Evolutionary conservation across 2,888 invertebrate genomes (phyloP), one percentile per base, ranked within the genome.

Genomic region (Leucania comma): DNA sequence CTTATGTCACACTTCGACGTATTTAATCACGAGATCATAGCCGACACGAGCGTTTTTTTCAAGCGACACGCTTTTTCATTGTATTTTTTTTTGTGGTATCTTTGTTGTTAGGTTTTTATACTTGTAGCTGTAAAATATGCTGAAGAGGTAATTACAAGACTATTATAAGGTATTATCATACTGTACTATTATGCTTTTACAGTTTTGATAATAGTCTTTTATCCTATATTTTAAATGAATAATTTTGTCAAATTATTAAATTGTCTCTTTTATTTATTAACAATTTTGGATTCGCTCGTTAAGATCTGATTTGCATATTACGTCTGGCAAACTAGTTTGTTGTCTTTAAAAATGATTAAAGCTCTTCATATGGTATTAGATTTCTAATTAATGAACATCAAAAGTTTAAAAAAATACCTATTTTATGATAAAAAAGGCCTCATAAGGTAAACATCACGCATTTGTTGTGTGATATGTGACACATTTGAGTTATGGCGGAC

Each of bases 1-100:
- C 48, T 64, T 78, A 80, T 83, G 87, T 85, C 87, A 87, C 77
- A 85, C 75, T 83, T 85, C 68, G 51, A 38, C 20, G 75, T 72
- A 61, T 78, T 61, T 67, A 74, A 79, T 81, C 80, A 80, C 81
- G 77, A 80, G 80, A 80, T 72, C 60, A 53, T 73, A 70, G 56
- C 46, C 38, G 29, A 69, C 69, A 64, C 51, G 56, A 61, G 64
- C 53, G 61, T 63, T 84, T 80, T 63, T 59, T 79, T 32, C 42
- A 66, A 66, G n/a, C 73, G 74, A 71, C 77, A 66, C 64, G 63
- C 57, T 65, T 65, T 54, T 78, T 78, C 42, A 68, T 46, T 79
- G 22, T 56, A 3, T 29, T 35, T 0, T 70, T 46, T 38, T 60
- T 54, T 54, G 42, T 2, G 6, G 20, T 35, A 26, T 12, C 22